Percentiles rank a stretch among this genome's conserved stretches.
phyloP scores from a whole-genome alignment of 2,888 invertebrate genomes.

The Phyto melanocephala region DNA sequence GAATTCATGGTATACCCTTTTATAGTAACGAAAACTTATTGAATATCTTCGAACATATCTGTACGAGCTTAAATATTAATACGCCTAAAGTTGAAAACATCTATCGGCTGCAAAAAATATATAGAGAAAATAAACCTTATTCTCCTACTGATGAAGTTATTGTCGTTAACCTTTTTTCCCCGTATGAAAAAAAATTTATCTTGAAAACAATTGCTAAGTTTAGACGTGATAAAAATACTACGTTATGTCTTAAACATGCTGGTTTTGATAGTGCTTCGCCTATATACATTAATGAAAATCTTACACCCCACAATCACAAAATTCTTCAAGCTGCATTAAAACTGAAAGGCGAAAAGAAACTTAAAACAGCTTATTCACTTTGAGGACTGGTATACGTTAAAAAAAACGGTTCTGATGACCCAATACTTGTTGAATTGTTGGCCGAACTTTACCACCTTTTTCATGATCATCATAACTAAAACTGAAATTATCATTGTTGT shows the following conservation, averaged over 20 bases:
- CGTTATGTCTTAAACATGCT: neutral
- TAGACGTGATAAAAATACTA: neutral
- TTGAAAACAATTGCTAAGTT: neutral
- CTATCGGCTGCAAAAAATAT: neutral
- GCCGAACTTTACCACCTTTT: neutral
- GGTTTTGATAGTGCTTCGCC: neutral
- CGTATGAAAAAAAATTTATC: neutral
- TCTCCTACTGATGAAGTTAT: neutral
- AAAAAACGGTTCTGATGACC: neutral
- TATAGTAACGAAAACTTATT: neutral
- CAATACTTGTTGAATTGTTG: neutral
- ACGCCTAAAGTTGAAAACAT: neutral
- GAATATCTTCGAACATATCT: neutral
- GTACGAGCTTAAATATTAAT: neutral
- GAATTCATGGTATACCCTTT: neutral
- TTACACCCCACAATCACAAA: neutral
- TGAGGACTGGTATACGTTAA: neutral
- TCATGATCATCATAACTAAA: neutral
- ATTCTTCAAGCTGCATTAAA: too few species aligned
- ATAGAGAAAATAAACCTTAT: neutral
- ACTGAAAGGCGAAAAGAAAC: too few species aligned
- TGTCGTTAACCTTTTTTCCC: neutral
- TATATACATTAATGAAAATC: neutral
- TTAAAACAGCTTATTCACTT: too few species aligned
- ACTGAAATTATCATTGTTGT: too few species aligned